A percentile compares a stretch with the other conserved stretches of the same genome.
Evolutionary conservation across 1,140 invertebrate genomes (phyloP).

Genomic region (Magallana angulata): DNA sequence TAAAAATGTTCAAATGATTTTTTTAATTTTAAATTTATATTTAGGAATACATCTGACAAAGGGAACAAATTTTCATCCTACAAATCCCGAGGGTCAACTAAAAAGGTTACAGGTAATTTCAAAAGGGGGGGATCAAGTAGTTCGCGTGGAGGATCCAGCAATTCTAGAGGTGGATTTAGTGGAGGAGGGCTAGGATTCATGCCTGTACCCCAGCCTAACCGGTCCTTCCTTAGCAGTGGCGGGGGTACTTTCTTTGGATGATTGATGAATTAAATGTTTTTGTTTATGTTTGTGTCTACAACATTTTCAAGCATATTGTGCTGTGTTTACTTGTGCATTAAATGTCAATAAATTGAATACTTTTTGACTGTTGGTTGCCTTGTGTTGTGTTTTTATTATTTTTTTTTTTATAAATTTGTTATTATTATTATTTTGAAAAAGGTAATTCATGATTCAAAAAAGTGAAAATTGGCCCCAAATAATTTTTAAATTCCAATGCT

Average conservation of each 20-base stretch:
- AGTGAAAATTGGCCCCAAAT: no score
- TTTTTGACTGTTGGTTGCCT: no score
- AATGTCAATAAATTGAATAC: no score
- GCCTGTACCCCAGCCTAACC: conserved; percentile 62
- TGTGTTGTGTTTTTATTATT: no score
- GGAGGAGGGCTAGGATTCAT: conserved; percentile 59
- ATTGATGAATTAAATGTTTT: not conserved
- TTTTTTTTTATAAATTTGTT: no score
- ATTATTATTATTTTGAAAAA: no score
- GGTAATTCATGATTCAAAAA: no score
- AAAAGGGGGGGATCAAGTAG: conserved; percentile 18
- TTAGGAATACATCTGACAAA: not conserved
- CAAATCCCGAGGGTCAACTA: conserved; percentile 45
- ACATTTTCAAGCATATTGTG: no score
- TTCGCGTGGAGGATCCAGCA: not conserved
- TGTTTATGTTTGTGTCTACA: not conserved
- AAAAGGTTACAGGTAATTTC: not conserved
- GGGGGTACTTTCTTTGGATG: conserved; percentile 43
- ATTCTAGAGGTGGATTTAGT: not conserved
- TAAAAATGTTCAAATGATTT: no score
- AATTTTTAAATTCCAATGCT: no score
- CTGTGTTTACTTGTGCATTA: no score
- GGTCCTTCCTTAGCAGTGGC: conserved; percentile 56
- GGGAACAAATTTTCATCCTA: conserved; percentile 34
- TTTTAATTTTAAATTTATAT: no score